These are phyloP conservation scores for Tetragonula carbonaria DNA, from an alignment of 2,888 invertebrate species.

Conservation along the genomic window DNA sequence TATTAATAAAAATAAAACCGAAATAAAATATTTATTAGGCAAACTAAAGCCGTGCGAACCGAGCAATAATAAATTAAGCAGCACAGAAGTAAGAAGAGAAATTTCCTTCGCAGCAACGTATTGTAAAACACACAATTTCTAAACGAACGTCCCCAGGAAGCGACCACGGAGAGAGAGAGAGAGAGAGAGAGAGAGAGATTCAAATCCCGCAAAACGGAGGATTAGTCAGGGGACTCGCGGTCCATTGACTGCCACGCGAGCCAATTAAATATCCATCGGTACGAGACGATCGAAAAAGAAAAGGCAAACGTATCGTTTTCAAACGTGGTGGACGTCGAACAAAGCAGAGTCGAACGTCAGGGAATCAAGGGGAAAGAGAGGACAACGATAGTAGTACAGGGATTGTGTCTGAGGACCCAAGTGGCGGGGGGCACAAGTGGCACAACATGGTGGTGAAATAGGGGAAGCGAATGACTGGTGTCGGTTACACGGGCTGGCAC, in stretches of 20 bases:
- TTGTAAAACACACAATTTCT: no score
- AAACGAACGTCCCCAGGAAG: not conserved
- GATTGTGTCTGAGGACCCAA: conserved; percentile 57
- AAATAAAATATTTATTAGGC: not conserved
- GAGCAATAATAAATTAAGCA: no score
- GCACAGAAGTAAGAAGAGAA: not conserved
- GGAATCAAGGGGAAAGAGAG: conserved; percentile 35
- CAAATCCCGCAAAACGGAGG: conserved; percentile 25
- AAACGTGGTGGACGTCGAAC: conserved; percentile 29
- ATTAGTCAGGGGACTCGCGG: conserved; percentile 23
- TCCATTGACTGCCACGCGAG: conserved; percentile 50
- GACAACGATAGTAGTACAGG: conserved; percentile 30
- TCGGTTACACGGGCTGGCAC: conserved; percentile 82
- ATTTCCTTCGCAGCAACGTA: not conserved
- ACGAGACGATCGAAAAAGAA: conserved; percentile 57
- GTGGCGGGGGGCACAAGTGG: conserved; percentile 74
- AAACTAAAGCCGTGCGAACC: no score
- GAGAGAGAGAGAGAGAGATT: not conserved
- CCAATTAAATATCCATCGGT: conserved; percentile 61
- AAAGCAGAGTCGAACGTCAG: conserved; percentile 8
- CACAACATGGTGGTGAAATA: conserved; percentile 78
- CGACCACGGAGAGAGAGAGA: not conserved
- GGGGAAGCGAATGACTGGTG: conserved; percentile 81
- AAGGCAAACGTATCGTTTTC: conserved; percentile 77
- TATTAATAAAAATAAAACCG: not conserved